phyloP scores from a whole-genome alignment of 1,140 invertebrate genomes.

The Bombus picipes region DNA sequence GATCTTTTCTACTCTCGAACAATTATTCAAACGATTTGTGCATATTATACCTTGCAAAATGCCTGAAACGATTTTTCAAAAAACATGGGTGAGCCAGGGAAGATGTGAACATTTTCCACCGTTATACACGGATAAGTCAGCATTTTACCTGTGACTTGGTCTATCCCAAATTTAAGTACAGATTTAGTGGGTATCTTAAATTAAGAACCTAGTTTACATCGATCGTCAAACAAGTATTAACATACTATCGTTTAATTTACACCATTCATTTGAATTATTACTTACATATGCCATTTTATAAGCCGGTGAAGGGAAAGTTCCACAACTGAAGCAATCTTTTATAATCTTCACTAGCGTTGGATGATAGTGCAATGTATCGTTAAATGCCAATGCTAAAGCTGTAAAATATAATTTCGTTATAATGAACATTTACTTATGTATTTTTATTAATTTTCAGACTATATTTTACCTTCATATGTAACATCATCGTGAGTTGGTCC shows the following conservation, averaged over 20 bases:
- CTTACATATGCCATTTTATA: slow-evolving; percentile 82
- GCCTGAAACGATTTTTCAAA: slow-evolving; percentile 85
- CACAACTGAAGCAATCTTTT: slow-evolving; percentile 78
- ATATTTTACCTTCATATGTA: slow-evolving; percentile 87
- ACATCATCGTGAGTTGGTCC: slow-evolving; percentile 94
- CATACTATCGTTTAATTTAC: neutral
- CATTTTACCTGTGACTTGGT: slow-evolving; percentile 65
- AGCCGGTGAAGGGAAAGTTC: slow-evolving; percentile 75
- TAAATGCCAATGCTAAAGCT: slow-evolving; percentile 88
- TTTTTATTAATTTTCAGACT: neutral
- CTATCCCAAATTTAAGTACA: slow-evolving; percentile 79
- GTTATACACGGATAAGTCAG: slow-evolving; percentile 86
- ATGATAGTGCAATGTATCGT: slow-evolving; percentile 84
- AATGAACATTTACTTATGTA: neutral
- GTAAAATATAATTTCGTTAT: slow-evolving; percentile 22
- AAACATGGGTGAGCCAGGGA: slow-evolving; percentile 90
- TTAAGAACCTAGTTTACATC: too few relatives aligned
- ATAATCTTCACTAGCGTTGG: slow-evolving; percentile 85
- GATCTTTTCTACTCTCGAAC: neutral
- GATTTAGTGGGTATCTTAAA: slow-evolving; percentile 81
- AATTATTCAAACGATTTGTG: neutral
- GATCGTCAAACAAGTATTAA: neutral
- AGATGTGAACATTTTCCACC: slow-evolving; percentile 89
- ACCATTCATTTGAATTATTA: neutral
- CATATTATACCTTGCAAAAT: slow-evolving; percentile 75